Base-by-base conservation (phyloP, 2,113 vertebrate genomes). In the Vireo altiloquus region DNA sequence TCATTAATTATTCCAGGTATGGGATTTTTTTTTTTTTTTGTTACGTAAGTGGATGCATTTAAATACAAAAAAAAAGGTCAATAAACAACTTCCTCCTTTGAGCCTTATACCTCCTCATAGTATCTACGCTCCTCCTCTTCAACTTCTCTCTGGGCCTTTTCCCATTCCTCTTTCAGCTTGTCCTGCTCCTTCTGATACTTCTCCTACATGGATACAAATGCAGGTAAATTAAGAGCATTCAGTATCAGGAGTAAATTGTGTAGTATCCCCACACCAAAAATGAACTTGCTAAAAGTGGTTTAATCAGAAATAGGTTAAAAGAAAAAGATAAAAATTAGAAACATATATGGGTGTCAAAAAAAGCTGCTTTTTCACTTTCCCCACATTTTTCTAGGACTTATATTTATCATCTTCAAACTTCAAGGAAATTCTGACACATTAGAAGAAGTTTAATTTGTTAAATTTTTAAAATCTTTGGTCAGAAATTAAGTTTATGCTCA, bases 81-180 rank as follows among this genome's bases (percentile, higher is more conserved):
- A 24, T 49, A 65, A 86, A 60, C 40, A 63, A 10, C 9, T 10
- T 86, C 30, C 33, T 88, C 25, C 33, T 49, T 31, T 61, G 33
- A 72, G 78, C 40, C 18, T 76, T 95, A 23, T 98, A 99, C 99
- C 99, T 99, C 99, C 95, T 99, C 99, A 2, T 99, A 99, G 96
- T 99, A 99, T 98, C 98, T 98, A 85, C 98, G 98, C 44, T 98
- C 99, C 90, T 99, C 99, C 88, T 99, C 99, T 72, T 99, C 99
- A 92, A 99, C 99, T 94, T 99, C 99, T 96, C 97, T 99, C 92
- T 99, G 99, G 10, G 99, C 99, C 54, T 97, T 99, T 97, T 99
- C 99, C 99, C 99, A 99, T 95, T 99, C 99, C 93, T 99, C 98
- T 96, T 99, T 99, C 96, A 99, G 98, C 96, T 99, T 99, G 97